Conservation (phyloP, 2,888 invertebrate species). For the Oeneis ivallda region DNA sequence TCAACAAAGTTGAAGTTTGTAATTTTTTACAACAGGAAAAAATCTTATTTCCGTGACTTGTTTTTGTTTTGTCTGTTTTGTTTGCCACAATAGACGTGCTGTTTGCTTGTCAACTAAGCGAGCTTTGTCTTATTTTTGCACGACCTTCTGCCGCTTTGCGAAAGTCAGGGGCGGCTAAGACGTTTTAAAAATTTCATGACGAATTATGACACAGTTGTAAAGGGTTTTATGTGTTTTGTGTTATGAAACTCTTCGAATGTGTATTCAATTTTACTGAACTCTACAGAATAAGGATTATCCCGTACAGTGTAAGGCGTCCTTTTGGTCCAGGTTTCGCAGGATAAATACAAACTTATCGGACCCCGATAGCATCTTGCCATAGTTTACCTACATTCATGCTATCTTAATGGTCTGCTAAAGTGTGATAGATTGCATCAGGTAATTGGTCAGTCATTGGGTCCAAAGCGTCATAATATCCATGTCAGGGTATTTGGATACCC, state of each 20-base stretch:
- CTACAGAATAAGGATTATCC: no score
- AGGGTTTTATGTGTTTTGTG: background rate
- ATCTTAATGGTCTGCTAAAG: no score
- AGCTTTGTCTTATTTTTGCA: conserved; percentile 37
- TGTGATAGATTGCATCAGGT: no score
- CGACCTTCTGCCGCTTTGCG: conserved; percentile 27
- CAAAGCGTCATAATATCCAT: no score
- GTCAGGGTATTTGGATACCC: no score
- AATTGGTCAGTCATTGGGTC: no score
- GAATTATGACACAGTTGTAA: background rate
- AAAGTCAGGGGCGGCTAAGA: conserved; percentile 31
- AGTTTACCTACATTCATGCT: no score
- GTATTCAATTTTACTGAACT: background rate
- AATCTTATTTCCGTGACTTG: conserved; percentile 19
- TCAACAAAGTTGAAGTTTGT: conserved; percentile 20
- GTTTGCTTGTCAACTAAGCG: conserved; percentile 32
- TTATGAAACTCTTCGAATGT: background rate
- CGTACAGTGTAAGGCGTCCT: no score
- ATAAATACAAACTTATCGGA: no score
- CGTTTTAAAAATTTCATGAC: conserved; percentile 33
- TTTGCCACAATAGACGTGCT: conserved; percentile 35
- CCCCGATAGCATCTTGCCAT: no score
- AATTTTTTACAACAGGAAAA: conserved; percentile 9
- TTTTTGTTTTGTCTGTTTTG: conserved; percentile 33
- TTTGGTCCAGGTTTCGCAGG: no score